Base-by-base conservation (phyloP, 2,888 invertebrate genomes). In the Leucozona laternaria region DNA sequence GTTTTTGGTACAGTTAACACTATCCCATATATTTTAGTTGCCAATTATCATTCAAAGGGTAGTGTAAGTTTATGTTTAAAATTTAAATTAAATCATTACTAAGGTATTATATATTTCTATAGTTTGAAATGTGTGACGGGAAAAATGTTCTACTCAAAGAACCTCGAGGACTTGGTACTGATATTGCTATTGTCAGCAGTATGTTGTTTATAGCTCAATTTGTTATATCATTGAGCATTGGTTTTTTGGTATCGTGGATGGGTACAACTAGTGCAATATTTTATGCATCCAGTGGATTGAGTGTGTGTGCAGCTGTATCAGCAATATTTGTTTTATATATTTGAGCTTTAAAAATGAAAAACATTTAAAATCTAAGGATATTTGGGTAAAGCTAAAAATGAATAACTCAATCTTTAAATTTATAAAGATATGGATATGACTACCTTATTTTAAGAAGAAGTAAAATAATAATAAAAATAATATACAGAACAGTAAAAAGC, bases 131-230 rank as follows among this genome's bases (percentile, higher is more conserved):
- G 1, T 89, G 88, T 11, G 90, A 91, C 57, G 92, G 92, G 1
- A 91, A 92, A 88, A 91, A 90, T 40, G 89, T 92, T 31, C 91
- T 91, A 0, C 66, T 92, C 48, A 92, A 91, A 48, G 91, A 92
- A 72, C 88, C 89, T n/a, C 91, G 93, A 25, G 93, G 93, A 2
- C 88, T 93, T 48, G 93, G 93, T 53, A 92, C 93, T 0, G 93
- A 93, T 89, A 90, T 93, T 62, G 93, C 93, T 76, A 93, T 93
- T 37, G 91, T 93, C 58, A 92, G 92, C 81, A 92, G 92, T 82
- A 92, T 93, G 91, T 91, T 93, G 8, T 93, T 93, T 79, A 89
- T 93, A 40, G 93, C 92, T n/a, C 93, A 93, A 79, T 71, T 93
- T 22, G 90, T 91, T 79, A 90, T 93, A 13, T 92, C 93, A 3